These are phyloP conservation scores for Caenorhabditis panamensis DNA, from an alignment of 2,888 invertebrate species.

Conservation along the genomic window DNA sequence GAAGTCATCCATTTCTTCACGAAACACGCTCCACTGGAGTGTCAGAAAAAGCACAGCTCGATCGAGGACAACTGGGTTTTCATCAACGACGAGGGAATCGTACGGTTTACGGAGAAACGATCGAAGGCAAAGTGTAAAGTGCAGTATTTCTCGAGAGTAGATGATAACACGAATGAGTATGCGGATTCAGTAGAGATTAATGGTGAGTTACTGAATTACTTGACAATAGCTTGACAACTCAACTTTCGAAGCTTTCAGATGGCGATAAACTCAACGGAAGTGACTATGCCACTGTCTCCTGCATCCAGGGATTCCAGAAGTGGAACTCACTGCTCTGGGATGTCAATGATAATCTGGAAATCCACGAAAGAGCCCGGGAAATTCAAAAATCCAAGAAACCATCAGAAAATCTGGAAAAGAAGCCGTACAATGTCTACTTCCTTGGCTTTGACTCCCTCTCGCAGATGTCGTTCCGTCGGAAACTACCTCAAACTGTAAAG, in stretches of 20 bases:
- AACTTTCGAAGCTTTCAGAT: constrained; percentile 18
- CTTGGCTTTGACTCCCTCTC: constrained; percentile 89
- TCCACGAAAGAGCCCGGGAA: constrained; percentile 36
- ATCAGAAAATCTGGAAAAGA: constrained; percentile 10
- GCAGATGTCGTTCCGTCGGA: constrained; percentile 88
- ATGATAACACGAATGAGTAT: constrained; percentile 62
- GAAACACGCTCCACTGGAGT: constrained; percentile 68
- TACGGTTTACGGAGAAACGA: constrained; percentile 67
- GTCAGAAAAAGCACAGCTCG: constrained; percentile 49
- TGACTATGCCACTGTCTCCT: constrained; percentile 58
- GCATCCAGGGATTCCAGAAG: constrained; percentile 54
- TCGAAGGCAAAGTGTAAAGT: constrained; percentile 62
- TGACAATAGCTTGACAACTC: neutral
- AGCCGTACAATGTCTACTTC: constrained; percentile 52
- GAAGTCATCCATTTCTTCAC: constrained; percentile 76
- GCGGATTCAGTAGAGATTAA: constrained; percentile 34
- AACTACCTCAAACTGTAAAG: constrained; percentile 87
- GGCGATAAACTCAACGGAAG: constrained; percentile 43
- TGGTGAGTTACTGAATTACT: constrained; percentile 1
- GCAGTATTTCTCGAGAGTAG: constrained; percentile 55
- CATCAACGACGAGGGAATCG: constrained; percentile 69
- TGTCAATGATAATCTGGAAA: constrained; percentile 14
- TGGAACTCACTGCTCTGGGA: constrained; percentile 58
- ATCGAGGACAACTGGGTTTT: constrained; percentile 73
- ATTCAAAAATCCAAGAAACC: constrained; percentile 6